Percentiles rank a stretch among this genome's conserved stretches.
Conservation (phyloP, 2,113 vertebrate genomes). For the Forbesichthys agassizii region DNA sequence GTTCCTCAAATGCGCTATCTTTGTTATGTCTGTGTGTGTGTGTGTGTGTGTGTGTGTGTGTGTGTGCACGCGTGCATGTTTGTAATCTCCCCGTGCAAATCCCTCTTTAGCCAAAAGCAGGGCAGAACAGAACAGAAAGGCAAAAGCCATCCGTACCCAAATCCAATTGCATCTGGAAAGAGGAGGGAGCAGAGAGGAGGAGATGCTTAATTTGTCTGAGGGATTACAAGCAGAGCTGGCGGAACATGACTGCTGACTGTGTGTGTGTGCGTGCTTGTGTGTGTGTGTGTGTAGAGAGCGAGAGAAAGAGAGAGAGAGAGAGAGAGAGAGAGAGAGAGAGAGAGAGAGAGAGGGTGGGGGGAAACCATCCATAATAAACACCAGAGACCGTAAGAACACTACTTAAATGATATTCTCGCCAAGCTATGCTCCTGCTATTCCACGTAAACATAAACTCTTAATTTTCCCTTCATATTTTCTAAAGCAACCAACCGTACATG, state of each 20-base stretch:
- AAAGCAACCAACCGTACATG: too few relatives aligned
- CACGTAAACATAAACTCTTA: too few relatives aligned
- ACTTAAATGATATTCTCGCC: too few relatives aligned
- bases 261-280: slow-evolving; percentile 13
- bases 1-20: slow-evolving; percentile 5
- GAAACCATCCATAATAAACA: too few relatives aligned
- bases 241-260: slow-evolving; percentile 64
- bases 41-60: slow-evolving; percentile 10
- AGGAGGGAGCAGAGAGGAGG: slow-evolving; percentile 58
- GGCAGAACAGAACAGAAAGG: slow-evolving; percentile 53
- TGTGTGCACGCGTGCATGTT: slow-evolving; percentile 49
- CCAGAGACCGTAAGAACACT: too few relatives aligned
- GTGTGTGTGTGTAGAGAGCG: neutral
- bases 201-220: slow-evolving; percentile 69
- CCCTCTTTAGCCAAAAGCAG: slow-evolving; percentile 50
- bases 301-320: too few relatives aligned
- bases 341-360: neutral
- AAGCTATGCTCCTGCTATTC: too few relatives aligned
- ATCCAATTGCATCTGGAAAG: slow-evolving; percentile 58
- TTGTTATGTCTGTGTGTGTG: neutral
- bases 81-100: slow-evolving; percentile 62
- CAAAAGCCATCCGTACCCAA: slow-evolving; percentile 63
- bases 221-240: slow-evolving; percentile 56
- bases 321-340: too few relatives aligned
- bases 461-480: too few relatives aligned